Percentiles rank a stretch among this genome's conserved stretches.
phyloP scores from a whole-genome alignment of 1,140 invertebrate species.

The Vollenhovia emeryi region DNA sequence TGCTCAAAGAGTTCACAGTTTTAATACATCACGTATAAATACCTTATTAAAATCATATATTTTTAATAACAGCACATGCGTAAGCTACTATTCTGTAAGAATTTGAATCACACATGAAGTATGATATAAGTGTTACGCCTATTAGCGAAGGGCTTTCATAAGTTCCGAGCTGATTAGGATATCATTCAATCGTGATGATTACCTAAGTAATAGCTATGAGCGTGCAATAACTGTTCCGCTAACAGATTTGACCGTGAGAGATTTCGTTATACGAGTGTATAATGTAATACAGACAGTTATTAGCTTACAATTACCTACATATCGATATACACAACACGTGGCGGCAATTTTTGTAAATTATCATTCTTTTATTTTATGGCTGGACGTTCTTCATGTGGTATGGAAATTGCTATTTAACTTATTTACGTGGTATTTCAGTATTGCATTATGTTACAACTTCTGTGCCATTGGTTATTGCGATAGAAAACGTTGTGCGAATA shows the following conservation, averaged over 20 bases:
- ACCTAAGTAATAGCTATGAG: neutral
- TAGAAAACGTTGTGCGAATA: slow-evolving; percentile 3
- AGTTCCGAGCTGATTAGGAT: slow-evolving; percentile 11
- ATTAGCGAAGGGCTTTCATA: neutral
- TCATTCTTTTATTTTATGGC: slow-evolving; percentile 18
- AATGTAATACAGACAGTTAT: neutral
- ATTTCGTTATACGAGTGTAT: slow-evolving; percentile 5
- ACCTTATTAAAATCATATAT: neutral
- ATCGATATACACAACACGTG: neutral
- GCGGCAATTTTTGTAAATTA: slow-evolving; percentile 25
- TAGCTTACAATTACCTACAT: slow-evolving; percentile 11
- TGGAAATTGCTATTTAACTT: slow-evolving; percentile 22
- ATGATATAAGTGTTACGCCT: neutral
- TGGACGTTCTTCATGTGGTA: neutral
- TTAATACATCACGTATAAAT: neutral
- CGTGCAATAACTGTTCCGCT: neutral
- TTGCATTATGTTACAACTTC: slow-evolving; percentile 12
- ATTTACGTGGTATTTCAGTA: slow-evolving; percentile 2
- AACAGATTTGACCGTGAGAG: slow-evolving; percentile 18
- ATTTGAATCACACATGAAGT: neutral
- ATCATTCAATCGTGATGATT: slow-evolving; percentile 16
- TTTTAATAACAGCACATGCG: neutral
- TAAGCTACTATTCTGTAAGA: neutral
- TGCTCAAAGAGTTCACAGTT: neutral
- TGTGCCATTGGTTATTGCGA: slow-evolving; percentile 12